These are phyloP conservation scores for Gari tellinella DNA, from an alignment of 2,888 invertebrate genomes.

Conservation along the genomic window DNA sequence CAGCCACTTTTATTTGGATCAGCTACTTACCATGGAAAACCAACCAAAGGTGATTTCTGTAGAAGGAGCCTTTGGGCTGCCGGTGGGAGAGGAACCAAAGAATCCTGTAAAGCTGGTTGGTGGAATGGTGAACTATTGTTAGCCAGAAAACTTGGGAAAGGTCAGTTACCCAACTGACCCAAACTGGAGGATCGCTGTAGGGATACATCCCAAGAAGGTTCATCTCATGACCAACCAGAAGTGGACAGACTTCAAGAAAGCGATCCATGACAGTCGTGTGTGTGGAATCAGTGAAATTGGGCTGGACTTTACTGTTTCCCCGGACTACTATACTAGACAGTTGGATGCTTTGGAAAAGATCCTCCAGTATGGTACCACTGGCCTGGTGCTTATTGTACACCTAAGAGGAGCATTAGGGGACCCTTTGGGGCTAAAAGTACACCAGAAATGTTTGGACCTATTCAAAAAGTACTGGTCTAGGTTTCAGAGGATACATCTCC, in stretches of 20 bases:
- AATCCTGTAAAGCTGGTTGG: background rate
- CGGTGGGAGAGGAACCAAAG: background rate
- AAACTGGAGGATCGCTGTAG: constrained; percentile 5
- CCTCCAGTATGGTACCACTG: background rate
- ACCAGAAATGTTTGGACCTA: too few relatives aligned
- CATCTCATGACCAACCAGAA: background rate
- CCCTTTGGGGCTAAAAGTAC: background rate
- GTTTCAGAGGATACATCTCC: background rate
- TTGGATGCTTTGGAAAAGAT: constrained; percentile 2
- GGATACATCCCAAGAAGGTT: too few relatives aligned
- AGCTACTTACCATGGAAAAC: background rate
- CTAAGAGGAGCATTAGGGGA: background rate
- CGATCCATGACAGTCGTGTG: background rate
- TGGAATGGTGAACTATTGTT: background rate
- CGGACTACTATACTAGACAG: background rate
- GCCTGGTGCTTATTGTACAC: constrained; percentile 1
- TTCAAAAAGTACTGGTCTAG: background rate
- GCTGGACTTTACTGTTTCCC: background rate
- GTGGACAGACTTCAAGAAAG: background rate
- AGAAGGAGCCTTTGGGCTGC: background rate
- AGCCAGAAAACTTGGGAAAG: background rate
- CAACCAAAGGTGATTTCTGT: background rate
- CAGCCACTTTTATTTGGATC: constrained; percentile 4
- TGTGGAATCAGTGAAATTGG: background rate
- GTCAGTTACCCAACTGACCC: background rate